Base-by-base conservation (phyloP, 2,113 vertebrate species). In the Melanotaenia duboulayi region DNA sequence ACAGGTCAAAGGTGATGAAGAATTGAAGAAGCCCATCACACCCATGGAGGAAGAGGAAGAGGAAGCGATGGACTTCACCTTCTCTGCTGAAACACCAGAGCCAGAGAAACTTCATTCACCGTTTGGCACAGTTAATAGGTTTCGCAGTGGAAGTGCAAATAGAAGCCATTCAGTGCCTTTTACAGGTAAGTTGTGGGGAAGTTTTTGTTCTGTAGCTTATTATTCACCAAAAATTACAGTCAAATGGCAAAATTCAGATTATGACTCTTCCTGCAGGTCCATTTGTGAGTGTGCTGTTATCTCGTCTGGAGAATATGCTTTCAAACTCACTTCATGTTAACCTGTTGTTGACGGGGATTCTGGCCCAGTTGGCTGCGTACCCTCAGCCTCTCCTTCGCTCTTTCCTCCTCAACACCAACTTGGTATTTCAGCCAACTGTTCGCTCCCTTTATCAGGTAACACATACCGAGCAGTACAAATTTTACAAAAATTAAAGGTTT, bases 371-470 rank as follows among this genome's bases (percentile, higher is more conserved):
- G 76, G 97, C 98, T 20, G 92, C 96, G 71, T 99, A 97, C 66
- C 97, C 98, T 3, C 98, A 99, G 88, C 97, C 98, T 0, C 95
- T 99, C 3, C 94, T 99, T 72, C 96, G 96, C 46, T 97, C 97
- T n/a, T 99, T 99, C 74, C 95, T 99, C 60, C 96, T 99, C 89
- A 99, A 98, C 92, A 97, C 96, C 87, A 99, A 96, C 91, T 91
- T 99, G 95, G 96, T 99, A 62, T 97, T 99, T 76, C 98, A 99
- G 95, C 98, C 98, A 0, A 97, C 95, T 0, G 96, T 99, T 37
- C 95, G 95, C 61, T 99, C 98, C 0, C 94, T 99, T n/a, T 99
- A 97, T 79, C 97, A 99, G 97, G 98, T 97, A 65, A 90, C 11
- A 46, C 9, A 19, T 11, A n/a, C 32, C 7, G 32, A 35, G 1